Conservation (phyloP, 1,140 invertebrate genomes). For the Temnothorax longispinosus region DNA sequence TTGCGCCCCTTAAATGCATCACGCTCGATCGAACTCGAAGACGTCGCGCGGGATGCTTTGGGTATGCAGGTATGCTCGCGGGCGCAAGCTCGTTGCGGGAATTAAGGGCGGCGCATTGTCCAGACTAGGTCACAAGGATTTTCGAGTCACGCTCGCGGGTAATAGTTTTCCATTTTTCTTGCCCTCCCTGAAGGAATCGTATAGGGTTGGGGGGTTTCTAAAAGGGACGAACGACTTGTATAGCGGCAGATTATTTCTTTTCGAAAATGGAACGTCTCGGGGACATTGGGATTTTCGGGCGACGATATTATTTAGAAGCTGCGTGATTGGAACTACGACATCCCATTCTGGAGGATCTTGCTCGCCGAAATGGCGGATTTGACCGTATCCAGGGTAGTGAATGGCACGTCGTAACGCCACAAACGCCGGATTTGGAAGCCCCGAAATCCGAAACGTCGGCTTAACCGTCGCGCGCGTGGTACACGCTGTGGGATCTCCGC, state of each 20-base stretch:
- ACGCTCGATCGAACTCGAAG: slow-evolving; percentile 50
- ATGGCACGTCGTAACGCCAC: not conserved
- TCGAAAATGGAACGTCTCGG: too few relatives aligned
- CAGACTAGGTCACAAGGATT: slow-evolving; percentile 43
- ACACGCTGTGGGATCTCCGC: slow-evolving; percentile 37
- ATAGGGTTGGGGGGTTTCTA: not conserved
- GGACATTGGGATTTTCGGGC: not conserved
- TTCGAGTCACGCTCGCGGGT: not conserved
- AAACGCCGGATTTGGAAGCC: slow-evolving; percentile 48
- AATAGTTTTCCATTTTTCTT: slow-evolving; percentile 17
- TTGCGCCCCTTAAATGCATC: slow-evolving; percentile 45
- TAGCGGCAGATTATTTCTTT: not conserved
- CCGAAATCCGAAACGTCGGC: slow-evolving; percentile 54
- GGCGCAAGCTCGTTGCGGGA: slow-evolving; percentile 39
- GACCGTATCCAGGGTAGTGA: not conserved
- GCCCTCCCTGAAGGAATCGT: not conserved
- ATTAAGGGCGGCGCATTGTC: slow-evolving; percentile 50
- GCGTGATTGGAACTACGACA: not conserved
- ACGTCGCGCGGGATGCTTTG: slow-evolving; percentile 11
- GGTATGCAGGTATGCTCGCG: slow-evolving; percentile 15
- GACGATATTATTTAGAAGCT: not conserved
- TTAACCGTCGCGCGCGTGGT: slow-evolving; percentile 39
- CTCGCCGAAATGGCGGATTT: slow-evolving; percentile 17
- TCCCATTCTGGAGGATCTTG: not conserved
- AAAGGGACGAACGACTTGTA: too few relatives aligned